A percentile compares a stretch with the other conserved stretches of the same genome.
Evolutionary conservation across 2,113 vertebrate species (phyloP).

Genomic region (Pagrus major): DNA sequence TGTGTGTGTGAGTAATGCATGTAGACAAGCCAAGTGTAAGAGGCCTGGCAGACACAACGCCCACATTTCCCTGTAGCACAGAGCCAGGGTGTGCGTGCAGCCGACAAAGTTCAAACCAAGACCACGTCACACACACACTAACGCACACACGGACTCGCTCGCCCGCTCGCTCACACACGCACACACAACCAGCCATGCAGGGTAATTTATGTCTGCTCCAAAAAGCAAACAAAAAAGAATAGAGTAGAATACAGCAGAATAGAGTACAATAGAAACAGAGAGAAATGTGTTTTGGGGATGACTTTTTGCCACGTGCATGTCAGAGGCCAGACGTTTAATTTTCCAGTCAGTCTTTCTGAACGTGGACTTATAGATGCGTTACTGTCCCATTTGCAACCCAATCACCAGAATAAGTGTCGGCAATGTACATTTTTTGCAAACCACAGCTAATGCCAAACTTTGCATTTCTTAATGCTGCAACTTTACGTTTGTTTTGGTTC

Average conservation of each 20-base stretch:
- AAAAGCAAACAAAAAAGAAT: constrained; percentile 77
- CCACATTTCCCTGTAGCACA: constrained; percentile 78
- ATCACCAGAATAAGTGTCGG: too few relatives aligned
- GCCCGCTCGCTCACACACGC: constrained; percentile 28
- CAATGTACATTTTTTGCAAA: too few relatives aligned
- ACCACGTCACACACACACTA: constrained; percentile 63
- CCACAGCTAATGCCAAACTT: too few relatives aligned
- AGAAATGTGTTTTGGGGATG: constrained; percentile 33
- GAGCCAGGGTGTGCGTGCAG: constrained; percentile 74
- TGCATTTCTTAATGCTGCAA: too few relatives aligned
- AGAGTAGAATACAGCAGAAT: constrained; percentile 32
- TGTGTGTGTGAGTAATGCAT: constrained; percentile 73
- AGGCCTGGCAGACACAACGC: constrained; percentile 81
- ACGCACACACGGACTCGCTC: constrained; percentile 7
- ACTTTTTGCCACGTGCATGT: constrained; percentile 26
- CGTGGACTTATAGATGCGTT: neutral
- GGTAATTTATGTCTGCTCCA: constrained; percentile 78
- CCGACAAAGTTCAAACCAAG: constrained; percentile 74
- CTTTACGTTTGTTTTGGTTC: too few relatives aligned
- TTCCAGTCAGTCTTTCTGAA: neutral
- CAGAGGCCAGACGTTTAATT: neutral
- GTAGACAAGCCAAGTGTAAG: constrained; percentile 82
- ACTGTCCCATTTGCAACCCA: neutral
- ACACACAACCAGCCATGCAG: constrained; percentile 74
- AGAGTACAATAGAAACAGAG: constrained; percentile 23